Base-by-base conservation (phyloP, 2,797 vertebrate genomes). In the Phrynocephalus vlangalii region DNA sequence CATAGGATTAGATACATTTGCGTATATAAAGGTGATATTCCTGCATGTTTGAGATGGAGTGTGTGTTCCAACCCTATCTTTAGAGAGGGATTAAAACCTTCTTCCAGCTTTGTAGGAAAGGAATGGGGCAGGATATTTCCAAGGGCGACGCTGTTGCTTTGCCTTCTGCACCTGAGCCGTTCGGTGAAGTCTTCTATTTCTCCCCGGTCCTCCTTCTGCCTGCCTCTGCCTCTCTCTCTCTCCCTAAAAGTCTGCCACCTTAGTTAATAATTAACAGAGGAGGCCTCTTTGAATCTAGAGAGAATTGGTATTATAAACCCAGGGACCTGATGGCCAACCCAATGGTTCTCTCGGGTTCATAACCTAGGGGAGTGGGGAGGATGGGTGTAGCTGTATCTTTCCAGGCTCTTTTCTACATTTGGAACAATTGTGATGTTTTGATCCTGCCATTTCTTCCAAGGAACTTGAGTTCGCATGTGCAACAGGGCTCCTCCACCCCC, bases 181-280 rank as follows among this genome's bases (percentile, higher is more conserved):
- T 79, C 13, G 82, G 26, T 22, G 3, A 6, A 15, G 6, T 18
- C 13, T 22, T 66, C 44, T 68, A 3, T 10, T 48, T 56, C 9
- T 30, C n/a, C 30, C 52, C 9, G 30, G 13, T 18, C 0, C 33
- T 50, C n/a, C 30, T 6, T 20, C 30, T 71, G 26, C 30, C n/a
- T 60, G 28, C 48, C 18, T 33, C 28, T 0, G 20, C 13, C 33
- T 24, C 72, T n/a, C 28, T n/a, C 28, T 60, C 72, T n/a, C 28
- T 60, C 10, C 13, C 16, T 24, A 79, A 84, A 63, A 48, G 50
- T 26, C 68, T 75, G 24, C 72, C 50, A 77, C 48, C n/a, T 79
- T 63, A 13, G 26, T 79, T 72, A 88, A 88, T 88, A 63, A 88
- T 88, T 79, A 88, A 84, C 87, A 60, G 75, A 79, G 66, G 30